Conservation (phyloP, 2,888 invertebrate genomes). For the Sinelater perroti region DNA sequence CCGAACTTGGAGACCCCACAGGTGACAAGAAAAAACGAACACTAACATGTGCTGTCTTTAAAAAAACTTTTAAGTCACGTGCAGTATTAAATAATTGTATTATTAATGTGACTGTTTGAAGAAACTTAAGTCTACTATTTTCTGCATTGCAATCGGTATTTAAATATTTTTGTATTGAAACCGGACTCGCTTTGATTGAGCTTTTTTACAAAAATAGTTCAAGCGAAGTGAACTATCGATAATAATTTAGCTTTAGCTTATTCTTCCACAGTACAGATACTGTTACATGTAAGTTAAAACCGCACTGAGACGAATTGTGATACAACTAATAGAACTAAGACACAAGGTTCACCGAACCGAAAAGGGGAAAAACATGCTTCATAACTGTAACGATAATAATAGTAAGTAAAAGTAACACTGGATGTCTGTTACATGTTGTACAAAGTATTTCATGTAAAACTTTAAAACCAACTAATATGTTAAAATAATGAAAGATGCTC, state of each 20-base stretch:
- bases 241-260: neutral
- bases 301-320: slow-evolving; percentile 47
- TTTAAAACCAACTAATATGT: slow-evolving; percentile 23
- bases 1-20: slow-evolving; percentile 66
- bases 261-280: slow-evolving; percentile 20
- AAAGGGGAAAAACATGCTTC: slow-evolving; percentile 58
- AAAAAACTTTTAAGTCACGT: slow-evolving; percentile 1
- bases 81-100: no score
- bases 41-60: slow-evolving; percentile 34
- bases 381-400: slow-evolving; percentile 44
- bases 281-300: slow-evolving; percentile 27
- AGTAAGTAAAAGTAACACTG: slow-evolving; percentile 22
- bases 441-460: slow-evolving; percentile 44
- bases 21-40: slow-evolving; percentile 54
- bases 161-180: slow-evolving; percentile 8
- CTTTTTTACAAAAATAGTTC: slow-evolving; percentile 6
- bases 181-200: slow-evolving; percentile 1
- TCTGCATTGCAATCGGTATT: slow-evolving; percentile 2
- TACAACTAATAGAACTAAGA: slow-evolving; percentile 39
- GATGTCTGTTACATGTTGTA: slow-evolving; percentile 53
- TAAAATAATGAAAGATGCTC: slow-evolving; percentile 25
- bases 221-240: neutral
- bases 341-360: slow-evolving; percentile 40
- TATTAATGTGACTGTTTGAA: no score
- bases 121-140: no score